These are phyloP conservation scores for Eretmodus cyanostictus DNA, from an alignment of 2,113 vertebrate genomes.

Conservation along the genomic window DNA sequence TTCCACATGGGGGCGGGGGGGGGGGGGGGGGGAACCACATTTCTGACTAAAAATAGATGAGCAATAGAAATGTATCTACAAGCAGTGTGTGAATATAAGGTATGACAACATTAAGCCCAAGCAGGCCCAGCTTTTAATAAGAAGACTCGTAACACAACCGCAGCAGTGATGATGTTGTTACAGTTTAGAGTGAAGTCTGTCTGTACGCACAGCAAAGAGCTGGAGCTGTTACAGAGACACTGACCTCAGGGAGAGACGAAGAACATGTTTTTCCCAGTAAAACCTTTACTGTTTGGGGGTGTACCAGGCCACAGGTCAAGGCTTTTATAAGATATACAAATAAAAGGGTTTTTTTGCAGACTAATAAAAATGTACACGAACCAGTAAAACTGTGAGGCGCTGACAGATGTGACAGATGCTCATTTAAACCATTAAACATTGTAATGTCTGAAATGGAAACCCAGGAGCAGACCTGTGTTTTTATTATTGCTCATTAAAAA, in stretches of 20 bases:
- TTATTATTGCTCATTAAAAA: not conserved
- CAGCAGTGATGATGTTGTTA: not conserved
- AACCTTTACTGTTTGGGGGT: not conserved
- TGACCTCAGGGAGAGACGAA: not conserved
- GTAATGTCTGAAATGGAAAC: not conserved
- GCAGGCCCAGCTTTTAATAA: not conserved
- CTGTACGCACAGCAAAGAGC: accelerated
- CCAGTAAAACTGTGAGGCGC: not conserved
- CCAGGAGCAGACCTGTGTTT: not conserved
- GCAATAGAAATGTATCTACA: not conserved
- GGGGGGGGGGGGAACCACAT: not conserved
- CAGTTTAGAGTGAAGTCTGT: not conserved
- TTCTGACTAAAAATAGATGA: not conserved
- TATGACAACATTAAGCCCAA: not conserved
- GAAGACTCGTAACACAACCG: not conserved
- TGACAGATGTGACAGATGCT: not conserved
- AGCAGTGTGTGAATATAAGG: not conserved
- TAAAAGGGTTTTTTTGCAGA: not conserved
- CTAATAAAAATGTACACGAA: not conserved
- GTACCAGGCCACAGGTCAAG: not conserved
- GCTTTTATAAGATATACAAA: not conserved
- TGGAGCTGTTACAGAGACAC: accelerated
- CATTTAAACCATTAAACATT: not conserved
- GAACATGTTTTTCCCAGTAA: not conserved
- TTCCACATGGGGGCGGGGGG: too few relatives aligned